Base-by-base conservation (phyloP, 2,113 vertebrate genomes). In the Anarrhichthys ocellatus region DNA sequence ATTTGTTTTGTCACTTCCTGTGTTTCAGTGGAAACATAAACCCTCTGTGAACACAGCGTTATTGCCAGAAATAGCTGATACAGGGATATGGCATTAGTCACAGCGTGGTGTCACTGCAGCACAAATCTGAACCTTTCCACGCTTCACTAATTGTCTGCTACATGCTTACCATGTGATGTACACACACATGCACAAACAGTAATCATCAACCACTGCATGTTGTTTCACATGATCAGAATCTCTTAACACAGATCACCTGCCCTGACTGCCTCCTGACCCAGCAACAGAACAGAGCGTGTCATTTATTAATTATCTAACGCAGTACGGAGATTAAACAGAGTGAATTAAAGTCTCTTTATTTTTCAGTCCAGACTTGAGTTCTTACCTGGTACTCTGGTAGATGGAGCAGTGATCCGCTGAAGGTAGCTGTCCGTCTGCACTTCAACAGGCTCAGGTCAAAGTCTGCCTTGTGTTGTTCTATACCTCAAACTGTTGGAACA, bases 31-130 rank as follows among this genome's bases (percentile, higher is more conserved):
- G 79, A 89, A 80, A 65, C 83, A 58, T 88, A 82, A 91, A 90
- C 88, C 73, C 73, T 87, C 63, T 68, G 87, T 46, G 82, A 92
- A 88, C 87, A 66, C 73, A 62, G 73, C 46, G 63, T 10, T 17
- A 18, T 34, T 6, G 38, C 82, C 44, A 83, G 71, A 87, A 93
- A 91, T 87, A 86, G 91, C 83, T 85, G 88, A 90, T 84, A 27
- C 64, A 76, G 84, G 79, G 78, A 70, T 78, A 81, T 77, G 63
- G 36, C 65, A 83, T 89, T 89, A 82, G 88, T 90, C 86, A 91
- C 86, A 88, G 81, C 38, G 40, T 44, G 71, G 63, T 69, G 75
- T 69, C 81, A 77, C 50, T 78, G 85, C 71, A 62, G 74, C 62
- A 76, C 79, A 84, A 82, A 72, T 42, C 65, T 27, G 32, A 58